phyloP scores from a whole-genome alignment of 2,888 invertebrate species.

The Lasioglossum marginatum region DNA sequence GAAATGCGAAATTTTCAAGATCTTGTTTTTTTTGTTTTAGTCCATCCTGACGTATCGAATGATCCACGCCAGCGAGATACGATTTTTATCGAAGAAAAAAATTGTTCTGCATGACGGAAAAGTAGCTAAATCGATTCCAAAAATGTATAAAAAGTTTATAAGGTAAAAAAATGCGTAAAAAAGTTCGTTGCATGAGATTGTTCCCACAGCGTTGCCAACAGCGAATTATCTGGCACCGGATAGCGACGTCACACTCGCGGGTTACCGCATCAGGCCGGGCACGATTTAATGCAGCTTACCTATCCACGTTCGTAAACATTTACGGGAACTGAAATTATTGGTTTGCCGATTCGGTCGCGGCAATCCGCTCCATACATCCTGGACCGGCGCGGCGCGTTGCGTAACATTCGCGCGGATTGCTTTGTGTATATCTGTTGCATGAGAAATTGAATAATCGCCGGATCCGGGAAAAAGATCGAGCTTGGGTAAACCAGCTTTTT shows the following conservation, averaged over 20 bases:
- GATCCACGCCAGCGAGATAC: too few species aligned
- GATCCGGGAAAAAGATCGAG: background rate
- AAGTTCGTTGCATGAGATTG: background rate
- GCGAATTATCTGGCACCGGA: constrained; percentile 49
- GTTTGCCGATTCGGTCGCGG: constrained; percentile 47
- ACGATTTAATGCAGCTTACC: constrained; percentile 58
- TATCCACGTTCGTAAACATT: constrained; percentile 57
- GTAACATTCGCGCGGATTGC: constrained; percentile 10
- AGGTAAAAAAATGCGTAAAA: background rate
- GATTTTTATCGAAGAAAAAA: too few species aligned
- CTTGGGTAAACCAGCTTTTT: constrained; percentile 1
- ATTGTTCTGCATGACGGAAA: too few species aligned
- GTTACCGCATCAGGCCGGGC: constrained; percentile 37
- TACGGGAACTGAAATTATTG: constrained; percentile 55
- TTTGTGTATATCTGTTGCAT: background rate
- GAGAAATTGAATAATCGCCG: constrained; percentile 40
- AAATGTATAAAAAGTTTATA: too few species aligned
- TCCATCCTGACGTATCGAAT: too few species aligned
- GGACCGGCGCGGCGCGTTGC: constrained; percentile 1
- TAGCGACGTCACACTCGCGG: constrained; percentile 50
- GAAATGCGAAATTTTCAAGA: too few species aligned
- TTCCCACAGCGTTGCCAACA: constrained; percentile 10
- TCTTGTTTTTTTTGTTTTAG: too few species aligned
- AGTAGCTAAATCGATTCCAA: too few species aligned
- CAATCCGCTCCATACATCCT: constrained; percentile 17